A percentile compares a stretch with the other conserved stretches of the same genome.
Conservation (phyloP, 2,113 vertebrate genomes). For the Propithecus coquereli region DNA sequence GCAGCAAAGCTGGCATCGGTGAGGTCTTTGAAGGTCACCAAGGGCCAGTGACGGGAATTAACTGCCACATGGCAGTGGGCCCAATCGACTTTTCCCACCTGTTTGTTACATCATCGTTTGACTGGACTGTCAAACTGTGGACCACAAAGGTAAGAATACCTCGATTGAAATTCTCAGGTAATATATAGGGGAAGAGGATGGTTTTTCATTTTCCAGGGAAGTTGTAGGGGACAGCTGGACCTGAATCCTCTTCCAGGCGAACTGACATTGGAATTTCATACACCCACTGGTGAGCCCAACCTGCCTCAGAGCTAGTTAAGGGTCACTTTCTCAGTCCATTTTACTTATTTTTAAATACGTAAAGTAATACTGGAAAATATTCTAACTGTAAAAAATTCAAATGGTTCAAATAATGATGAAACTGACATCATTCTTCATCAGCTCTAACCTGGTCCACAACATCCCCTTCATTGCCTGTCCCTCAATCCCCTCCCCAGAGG, state of each 20-base stretch:
- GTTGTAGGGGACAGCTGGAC: not conserved
- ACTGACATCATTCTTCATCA: not conserved
- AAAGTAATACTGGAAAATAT: not conserved
- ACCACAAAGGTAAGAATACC: slow-evolving; percentile 92
- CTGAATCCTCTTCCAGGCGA: not conserved
- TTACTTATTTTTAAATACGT: not conserved
- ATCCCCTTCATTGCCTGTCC: not conserved
- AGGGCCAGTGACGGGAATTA: slow-evolving; percentile 97
- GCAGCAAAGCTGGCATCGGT: slow-evolving; percentile 97
- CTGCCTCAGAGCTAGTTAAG: not conserved
- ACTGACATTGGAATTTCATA: not conserved
- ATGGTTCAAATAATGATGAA: not conserved
- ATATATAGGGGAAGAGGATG: not conserved
- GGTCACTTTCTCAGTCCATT: not conserved
- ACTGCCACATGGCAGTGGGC: slow-evolving; percentile 95
- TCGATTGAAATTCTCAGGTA: not conserved
- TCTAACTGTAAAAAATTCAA: not conserved
- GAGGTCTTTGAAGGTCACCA: slow-evolving; percentile 99
- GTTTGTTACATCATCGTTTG: slow-evolving; percentile 97
- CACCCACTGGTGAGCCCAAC: not conserved
- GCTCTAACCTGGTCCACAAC: not conserved
- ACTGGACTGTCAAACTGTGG: slow-evolving; percentile 99
- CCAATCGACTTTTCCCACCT: slow-evolving; percentile 97
- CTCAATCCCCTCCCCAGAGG: not conserved
- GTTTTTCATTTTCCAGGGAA: not conserved